Evolutionary conservation across 1,140 invertebrate genomes (phyloP), one percentile per base, ranked within the genome.

Genomic region (Acyrthosiphon pisum): DNA sequence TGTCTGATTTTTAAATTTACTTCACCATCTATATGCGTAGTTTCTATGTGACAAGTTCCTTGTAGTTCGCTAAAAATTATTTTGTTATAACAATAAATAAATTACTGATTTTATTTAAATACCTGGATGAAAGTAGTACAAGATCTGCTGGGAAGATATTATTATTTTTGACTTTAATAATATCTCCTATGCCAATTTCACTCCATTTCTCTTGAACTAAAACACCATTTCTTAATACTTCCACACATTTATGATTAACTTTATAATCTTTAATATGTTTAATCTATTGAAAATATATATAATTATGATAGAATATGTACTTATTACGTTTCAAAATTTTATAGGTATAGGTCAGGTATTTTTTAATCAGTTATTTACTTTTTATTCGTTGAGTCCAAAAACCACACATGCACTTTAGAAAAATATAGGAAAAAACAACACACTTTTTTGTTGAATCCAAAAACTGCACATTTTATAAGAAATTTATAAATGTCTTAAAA

Each of bases 1-100:
- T 99, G 99, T 86, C 99, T 96, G 93, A 99, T 98, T 96, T 99
- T 99, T 86, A 99, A 96, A 96, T 99, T 99, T 7, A 99, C 99
- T 96, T 99, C 99, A 3, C 99, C 99, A 96, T 99, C 99, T 94
- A 99, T 96, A 96, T 99, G 99, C 23, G 99, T 98, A 30, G 99
- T 99, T 96, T 99, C 99, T 94, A 99, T 99, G 95, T 99, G 99
- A 94, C 99, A 99, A 96, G 99, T 98, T 81, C 98, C 98, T 99
- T 92, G 0, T 0, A 50, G 50, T 18, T 93, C 56, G 23, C 91
- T 92, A 41, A 92, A 92, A 92, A 83, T 26, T 3, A 37, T 37
- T 4, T 14, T n/a, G 41, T 76, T 26, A 83, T 50, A 48, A 92
- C 20, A 92, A 41, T 60, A 37, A 60, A 50, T 14, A 76, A n/a